Evolutionary conservation across 2,888 invertebrate genomes (phyloP), one percentile per base, ranked within the genome.

Genomic region (Acronicta alni): DNA sequence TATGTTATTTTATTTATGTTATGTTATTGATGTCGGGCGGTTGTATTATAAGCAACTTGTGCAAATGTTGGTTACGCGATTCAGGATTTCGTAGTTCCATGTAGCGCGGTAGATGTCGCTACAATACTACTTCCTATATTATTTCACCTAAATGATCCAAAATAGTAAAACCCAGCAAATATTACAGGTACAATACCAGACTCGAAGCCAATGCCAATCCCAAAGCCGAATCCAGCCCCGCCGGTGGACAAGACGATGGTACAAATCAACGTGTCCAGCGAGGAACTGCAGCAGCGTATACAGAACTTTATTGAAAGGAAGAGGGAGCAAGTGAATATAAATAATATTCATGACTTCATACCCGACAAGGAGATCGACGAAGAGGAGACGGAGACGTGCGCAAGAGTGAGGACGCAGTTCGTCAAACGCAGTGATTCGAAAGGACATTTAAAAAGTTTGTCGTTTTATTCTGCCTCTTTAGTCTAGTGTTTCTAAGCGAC

Each of bases 341-440:
- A 95, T 65, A 98, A 98, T 84, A 95, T 97, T 17, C 95, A 96
- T 70, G 98, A 98, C 83, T 98, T 97, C 83, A 97, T 96, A 55
- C 89, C 89, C 23, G 74, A 72, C 18, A 85, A 80, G 43, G 58
- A 79, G 2, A 83, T 83, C 54, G 85, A 78, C 64, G 85, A 83
- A 46, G 93, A 94, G 56, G 92, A 91, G 20, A 91, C 94, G 67
- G 93, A 92, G 68, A 95, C 95, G 0, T 98, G 98, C 89, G 98
- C 98, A 0, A 92, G 98, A 81, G 96, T 97, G 14, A 95, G 97
- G 83, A 96, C 97, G 39, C 95, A 96, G 72, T 95, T 97, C 61
- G 93, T 96, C 4, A 96, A 95, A 69, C 94, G 96, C 52, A 96
- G 95, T 73, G 97, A 96, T 81, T 96, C 97, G 0, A 97, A 96